Conservation (phyloP, 2,113 vertebrate genomes). For the Erythrocercus mccallii region DNA sequence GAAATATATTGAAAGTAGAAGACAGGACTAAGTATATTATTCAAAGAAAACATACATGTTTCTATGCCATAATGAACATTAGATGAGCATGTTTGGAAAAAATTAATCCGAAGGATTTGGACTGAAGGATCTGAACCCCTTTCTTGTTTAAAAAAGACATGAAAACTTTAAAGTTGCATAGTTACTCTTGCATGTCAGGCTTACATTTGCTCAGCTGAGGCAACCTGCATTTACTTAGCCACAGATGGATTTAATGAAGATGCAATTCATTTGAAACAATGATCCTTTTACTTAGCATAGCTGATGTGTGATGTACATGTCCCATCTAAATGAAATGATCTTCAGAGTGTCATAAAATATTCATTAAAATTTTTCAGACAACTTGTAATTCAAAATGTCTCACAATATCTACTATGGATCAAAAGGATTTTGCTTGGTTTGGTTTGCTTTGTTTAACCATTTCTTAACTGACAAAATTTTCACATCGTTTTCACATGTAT, state of each 20-base stretch:
- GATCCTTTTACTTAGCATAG: background rate
- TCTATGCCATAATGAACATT: background rate
- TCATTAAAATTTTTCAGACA: slow-evolving; percentile 42
- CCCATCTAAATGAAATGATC: slow-evolving; percentile 23
- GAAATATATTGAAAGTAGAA: background rate
- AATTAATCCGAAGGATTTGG: background rate
- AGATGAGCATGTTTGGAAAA: background rate
- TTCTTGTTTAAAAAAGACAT: background rate
- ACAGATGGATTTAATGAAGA: background rate
- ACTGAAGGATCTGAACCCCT: background rate
- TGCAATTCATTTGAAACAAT: slow-evolving; percentile 32
- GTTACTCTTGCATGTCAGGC: background rate
- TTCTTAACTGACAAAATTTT: background rate
- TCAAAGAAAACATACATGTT: background rate
- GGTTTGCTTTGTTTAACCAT: background rate
- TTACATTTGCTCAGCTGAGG: background rate
- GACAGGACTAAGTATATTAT: background rate
- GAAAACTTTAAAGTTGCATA: background rate
- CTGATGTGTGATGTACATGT: background rate
- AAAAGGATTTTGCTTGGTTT: background rate
- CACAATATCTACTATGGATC: background rate
- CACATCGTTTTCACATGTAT: background rate
- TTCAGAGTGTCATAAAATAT: slow-evolving; percentile 49
- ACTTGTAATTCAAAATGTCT: slow-evolving; percentile 6
- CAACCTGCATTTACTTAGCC: background rate